Percentiles rank a stretch among this genome's conserved stretches.
Conservation (phyloP, 2,113 vertebrate genomes). For the Casuarius casuarius region DNA sequence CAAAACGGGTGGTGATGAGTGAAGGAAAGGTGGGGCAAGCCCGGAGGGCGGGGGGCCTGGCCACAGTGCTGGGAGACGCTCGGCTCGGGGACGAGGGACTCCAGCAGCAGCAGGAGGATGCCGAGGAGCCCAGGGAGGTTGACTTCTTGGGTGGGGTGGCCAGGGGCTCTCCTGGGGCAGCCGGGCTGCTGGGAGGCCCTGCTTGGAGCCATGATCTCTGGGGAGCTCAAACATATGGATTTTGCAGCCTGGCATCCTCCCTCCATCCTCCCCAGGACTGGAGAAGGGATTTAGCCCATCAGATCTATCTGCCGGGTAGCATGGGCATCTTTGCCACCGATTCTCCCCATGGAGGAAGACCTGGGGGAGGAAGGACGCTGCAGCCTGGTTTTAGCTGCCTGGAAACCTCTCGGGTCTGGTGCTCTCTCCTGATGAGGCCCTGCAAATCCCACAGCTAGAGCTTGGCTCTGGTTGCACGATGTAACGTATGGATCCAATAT, state of each 20-base stretch:
- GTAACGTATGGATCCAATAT: conserved; percentile 49
- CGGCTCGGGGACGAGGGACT: neutral
- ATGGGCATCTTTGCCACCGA: neutral
- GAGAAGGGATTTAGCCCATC: neutral
- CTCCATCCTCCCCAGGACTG: no score
- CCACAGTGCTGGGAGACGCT: neutral
- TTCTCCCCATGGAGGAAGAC: neutral
- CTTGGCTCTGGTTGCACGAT: neutral
- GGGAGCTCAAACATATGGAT: neutral
- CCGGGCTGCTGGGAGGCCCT: neutral
- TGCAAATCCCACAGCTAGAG: neutral
- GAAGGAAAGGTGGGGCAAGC: neutral
- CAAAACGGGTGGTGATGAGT: neutral
- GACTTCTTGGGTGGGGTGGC: no score
- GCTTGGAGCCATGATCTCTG: neutral
- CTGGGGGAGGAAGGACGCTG: neutral
- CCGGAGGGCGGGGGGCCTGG: neutral
- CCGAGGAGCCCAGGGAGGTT: neutral
- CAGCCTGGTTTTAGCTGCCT: neutral
- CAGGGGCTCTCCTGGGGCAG: no score
- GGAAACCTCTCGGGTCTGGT: neutral
- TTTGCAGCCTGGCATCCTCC: no score
- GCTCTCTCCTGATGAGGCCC: conserved; percentile 10
- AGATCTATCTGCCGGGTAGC: neutral
- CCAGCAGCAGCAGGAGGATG: neutral